A percentile compares a stretch with the other conserved stretches of the same genome.
Conservation (phyloP, 1,140 invertebrate genomes). For the Hydropsyche tenuis region DNA sequence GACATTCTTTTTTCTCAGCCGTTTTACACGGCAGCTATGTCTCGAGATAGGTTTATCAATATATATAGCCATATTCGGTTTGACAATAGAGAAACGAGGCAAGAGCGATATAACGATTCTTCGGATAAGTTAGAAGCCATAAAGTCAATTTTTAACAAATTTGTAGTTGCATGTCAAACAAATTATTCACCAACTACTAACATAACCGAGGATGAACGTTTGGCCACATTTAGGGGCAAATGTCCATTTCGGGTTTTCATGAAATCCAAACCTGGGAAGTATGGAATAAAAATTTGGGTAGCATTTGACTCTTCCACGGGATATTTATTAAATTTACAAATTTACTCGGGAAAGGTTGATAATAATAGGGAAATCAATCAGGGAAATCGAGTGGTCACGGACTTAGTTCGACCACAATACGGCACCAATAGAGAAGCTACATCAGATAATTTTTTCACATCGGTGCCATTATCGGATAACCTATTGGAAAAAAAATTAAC, state of each 20-base stretch:
- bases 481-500: constrained; percentile 22
- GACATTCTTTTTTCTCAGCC: constrained; percentile 22
- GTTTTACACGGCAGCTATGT: constrained; percentile 31
- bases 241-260: too few relatives aligned
- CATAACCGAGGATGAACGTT: constrained; percentile 18
- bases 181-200: constrained; percentile 3
- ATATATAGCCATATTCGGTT: constrained; percentile 32
- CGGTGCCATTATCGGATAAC: constrained; percentile 25
- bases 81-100: constrained; percentile 22
- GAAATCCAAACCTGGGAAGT: constrained; percentile 15
- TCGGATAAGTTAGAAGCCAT: constrained; percentile 19
- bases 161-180: constrained; percentile 7
- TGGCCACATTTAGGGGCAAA: constrained; percentile 21
- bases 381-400: constrained; percentile 21
- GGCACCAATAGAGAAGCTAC: constrained; percentile 13
- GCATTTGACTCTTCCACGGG: background rate
- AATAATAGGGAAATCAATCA: background rate
- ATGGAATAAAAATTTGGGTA: constrained; percentile 28
- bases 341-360: background rate
- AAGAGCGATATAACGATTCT: constrained; percentile 11
- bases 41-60: constrained; percentile 22
- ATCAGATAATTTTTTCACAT: constrained; percentile 20
- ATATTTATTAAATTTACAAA: constrained; percentile 6
- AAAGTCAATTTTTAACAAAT: constrained; percentile 23
- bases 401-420: constrained; percentile 19